Evolutionary conservation across 2,797 vertebrate species (phyloP), one percentile per base, ranked within the genome.

Genomic region (Alcedo atthis): DNA sequence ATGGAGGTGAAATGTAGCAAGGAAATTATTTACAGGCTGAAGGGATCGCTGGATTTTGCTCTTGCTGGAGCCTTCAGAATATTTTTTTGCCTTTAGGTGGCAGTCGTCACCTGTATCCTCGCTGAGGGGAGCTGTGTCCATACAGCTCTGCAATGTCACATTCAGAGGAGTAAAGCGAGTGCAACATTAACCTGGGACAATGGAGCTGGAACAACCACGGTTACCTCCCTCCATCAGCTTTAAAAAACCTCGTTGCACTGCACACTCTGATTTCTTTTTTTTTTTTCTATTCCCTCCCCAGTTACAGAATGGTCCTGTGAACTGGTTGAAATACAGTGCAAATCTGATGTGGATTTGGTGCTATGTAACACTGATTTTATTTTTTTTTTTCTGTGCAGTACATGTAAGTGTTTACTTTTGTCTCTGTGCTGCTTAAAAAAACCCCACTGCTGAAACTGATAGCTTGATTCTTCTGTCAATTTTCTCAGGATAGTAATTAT

Each of bases 71-170:
- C 64, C 61, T 48, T 42, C 42, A 64, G 77, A 66, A 26, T 66
- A 5, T 58, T 62, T 43, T 43, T 17, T 83, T 83, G 82, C 94
- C 94, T 87, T 93, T 87, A 95, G 94, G 74, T 91, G 95, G 82
- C 93, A 91, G 42, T 51, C 69, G 40, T 46, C 30, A 59, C 67
- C 83, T 42, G 70, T 5, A 15, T 16, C 14, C 30, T 42, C 4
- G 3, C 40, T 40, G 19, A 32, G 16, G 21, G 24, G 24, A 63
- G 15, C 53, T 19, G 10, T 2, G 40, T 10, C 25, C 18, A 1
- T 4, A 1, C n/a, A 66, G 21, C 43, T 71, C 58, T 49, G 20
- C 54, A 35, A 6, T 6, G 10, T 6, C 46, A 4, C 28, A 1
- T 32, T 25, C 15, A 15, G 40, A 33, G 32, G 13, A 32, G 43